A percentile compares a stretch with the other conserved stretches of the same genome.
These are phyloP conservation scores for Bombus cullumanus DNA, from an alignment of 1,140 invertebrate genomes.

Conservation along the genomic window DNA sequence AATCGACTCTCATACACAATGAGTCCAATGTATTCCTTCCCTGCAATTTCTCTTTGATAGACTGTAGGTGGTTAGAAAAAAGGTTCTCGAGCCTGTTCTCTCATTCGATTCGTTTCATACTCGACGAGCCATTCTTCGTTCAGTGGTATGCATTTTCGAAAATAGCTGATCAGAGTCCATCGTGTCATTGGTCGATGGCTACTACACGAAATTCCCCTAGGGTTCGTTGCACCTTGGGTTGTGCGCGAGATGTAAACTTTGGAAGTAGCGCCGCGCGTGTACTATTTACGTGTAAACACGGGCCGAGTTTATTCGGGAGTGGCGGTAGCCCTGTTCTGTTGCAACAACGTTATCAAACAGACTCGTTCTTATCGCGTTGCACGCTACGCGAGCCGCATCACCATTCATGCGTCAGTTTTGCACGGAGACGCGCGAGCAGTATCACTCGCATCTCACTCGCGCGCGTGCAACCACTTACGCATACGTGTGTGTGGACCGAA, in stretches of 20 bases:
- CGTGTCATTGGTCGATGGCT: neutral
- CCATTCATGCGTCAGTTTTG: slow-evolving; percentile 6
- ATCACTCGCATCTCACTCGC: neutral
- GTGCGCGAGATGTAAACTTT: neutral
- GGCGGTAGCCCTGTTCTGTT: neutral
- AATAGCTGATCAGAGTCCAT: neutral
- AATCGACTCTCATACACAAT: too few relatives aligned
- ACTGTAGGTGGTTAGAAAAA: neutral
- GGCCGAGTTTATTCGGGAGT: neutral
- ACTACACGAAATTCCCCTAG: neutral
- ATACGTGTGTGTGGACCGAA: slow-evolving; percentile 42
- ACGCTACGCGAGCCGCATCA: neutral
- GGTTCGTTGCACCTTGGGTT: slow-evolving; percentile 39
- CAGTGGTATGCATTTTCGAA: neutral
- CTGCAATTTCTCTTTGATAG: neutral
- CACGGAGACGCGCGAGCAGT: neutral
- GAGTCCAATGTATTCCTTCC: neutral
- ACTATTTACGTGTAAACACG: too few relatives aligned
- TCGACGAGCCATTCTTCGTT: neutral
- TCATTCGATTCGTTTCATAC: neutral
- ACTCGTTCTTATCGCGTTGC: slow-evolving; percentile 16
- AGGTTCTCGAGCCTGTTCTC: neutral
- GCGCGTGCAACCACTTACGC: neutral
- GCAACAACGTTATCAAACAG: slow-evolving; percentile 19
- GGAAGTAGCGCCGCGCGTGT: neutral